A percentile compares a stretch with the other conserved stretches of the same genome.
These are phyloP conservation scores for fruit fly (Drosophila melanogaster) DNA, from an alignment of 1,140 invertebrate genomes.

Conservation along the genomic window DNA sequence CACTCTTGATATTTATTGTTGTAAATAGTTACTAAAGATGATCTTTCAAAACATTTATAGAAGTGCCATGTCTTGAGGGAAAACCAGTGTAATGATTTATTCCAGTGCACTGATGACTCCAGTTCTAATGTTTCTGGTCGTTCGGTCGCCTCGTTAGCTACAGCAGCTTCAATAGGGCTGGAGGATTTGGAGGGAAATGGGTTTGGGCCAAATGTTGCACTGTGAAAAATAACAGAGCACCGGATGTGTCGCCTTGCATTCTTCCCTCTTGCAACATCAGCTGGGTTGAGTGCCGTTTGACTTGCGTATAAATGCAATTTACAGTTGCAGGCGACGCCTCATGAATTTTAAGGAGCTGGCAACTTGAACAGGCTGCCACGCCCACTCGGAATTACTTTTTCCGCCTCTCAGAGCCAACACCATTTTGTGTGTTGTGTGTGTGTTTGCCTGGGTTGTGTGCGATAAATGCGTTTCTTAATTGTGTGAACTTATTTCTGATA, in stretches of 20 bases:
- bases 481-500: conserved; percentile 52
- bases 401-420: neutral
- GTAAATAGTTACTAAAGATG: neutral
- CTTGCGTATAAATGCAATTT: conserved; percentile 80
- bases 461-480: conserved; percentile 78
- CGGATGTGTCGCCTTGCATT: conserved; percentile 15
- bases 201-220: conserved; percentile 46
- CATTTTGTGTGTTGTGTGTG: neutral
- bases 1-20: neutral
- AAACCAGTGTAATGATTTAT: neutral
- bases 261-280: neutral
- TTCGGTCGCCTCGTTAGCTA: conserved; percentile 44
- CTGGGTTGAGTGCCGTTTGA: conserved; percentile 71
- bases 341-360: conserved; percentile 76
- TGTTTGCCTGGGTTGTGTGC: conserved; percentile 36
- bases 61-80: neutral
- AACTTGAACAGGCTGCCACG: conserved; percentile 27
- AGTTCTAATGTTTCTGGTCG: conserved; percentile 13
- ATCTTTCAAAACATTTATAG: neutral
- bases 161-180: conserved; percentile 19
- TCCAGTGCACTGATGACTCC: conserved; percentile 14
- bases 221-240: conserved; percentile 58
- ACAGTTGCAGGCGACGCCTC: conserved; percentile 76
- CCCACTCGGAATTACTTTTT: conserved; percentile 60
- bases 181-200: conserved; percentile 1